These are phyloP conservation scores for Melikaiella ostensackeni DNA, from an alignment of 2,888 invertebrate genomes.

Conservation along the genomic window DNA sequence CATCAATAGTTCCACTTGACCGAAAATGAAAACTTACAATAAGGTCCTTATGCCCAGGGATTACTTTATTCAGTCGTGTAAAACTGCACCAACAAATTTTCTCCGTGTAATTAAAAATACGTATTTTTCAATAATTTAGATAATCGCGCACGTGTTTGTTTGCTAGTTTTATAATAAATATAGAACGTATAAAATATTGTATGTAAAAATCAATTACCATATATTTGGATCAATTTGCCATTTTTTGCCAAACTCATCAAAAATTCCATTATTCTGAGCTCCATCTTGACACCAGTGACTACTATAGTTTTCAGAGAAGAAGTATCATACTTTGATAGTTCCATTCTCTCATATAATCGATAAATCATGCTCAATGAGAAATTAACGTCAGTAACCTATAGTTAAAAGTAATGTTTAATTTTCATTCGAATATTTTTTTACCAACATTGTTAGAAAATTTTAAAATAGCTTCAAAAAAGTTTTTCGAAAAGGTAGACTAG, in stretches of 20 bases:
- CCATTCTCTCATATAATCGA: background rate
- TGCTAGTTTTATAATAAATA: too few species aligned
- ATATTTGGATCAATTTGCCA: constrained; percentile 2
- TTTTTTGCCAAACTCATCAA: background rate
- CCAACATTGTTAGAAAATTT: too few species aligned
- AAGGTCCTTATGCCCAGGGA: too few species aligned
- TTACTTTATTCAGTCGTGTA: too few species aligned
- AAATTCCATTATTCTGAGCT: background rate
- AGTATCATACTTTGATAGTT: background rate
- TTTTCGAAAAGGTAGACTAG: too few species aligned
- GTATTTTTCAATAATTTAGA: too few species aligned
- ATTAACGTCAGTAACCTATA: constrained; percentile 2
- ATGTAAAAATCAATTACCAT: background rate
- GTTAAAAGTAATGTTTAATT: background rate
- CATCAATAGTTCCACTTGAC: too few species aligned
- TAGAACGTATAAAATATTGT: background rate
- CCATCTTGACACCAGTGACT: background rate
- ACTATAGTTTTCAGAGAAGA: constrained; percentile 4
- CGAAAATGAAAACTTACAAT: too few species aligned
- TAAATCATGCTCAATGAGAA: background rate
- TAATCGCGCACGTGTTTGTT: too few species aligned
- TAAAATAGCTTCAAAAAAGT: too few species aligned
- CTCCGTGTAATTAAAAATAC: too few species aligned
- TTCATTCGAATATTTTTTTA: background rate
- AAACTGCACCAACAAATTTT: too few species aligned